These are phyloP conservation scores for Diploptera punctata DNA, from an alignment of 2,888 invertebrate genomes.

Conservation along the genomic window DNA sequence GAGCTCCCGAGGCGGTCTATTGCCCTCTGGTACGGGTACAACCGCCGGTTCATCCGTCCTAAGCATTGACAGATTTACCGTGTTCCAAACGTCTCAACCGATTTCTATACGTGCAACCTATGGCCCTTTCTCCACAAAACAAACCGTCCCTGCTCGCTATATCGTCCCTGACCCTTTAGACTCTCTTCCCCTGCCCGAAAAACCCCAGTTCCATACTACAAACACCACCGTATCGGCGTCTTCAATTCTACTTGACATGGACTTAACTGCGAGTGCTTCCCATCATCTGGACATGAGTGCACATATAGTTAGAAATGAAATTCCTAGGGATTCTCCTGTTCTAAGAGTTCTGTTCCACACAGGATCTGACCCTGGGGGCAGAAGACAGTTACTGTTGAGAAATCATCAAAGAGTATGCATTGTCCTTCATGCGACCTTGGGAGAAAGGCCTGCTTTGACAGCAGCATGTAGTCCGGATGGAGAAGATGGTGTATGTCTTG, in stretches of 20 bases:
- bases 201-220: constrained; percentile 33
- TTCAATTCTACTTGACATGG: constrained; percentile 43
- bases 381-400: constrained; percentile 66
- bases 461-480: constrained; percentile 94
- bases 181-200: constrained; percentile 47
- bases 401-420: constrained; percentile 81
- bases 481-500: constrained; percentile 91
- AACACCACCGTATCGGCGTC: constrained; percentile 33
- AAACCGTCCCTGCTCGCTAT: constrained; percentile 84
- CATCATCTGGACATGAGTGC: constrained; percentile 91
- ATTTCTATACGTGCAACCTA: constrained; percentile 91
- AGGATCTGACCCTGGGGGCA: constrained; percentile 82
- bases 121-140: constrained; percentile 94
- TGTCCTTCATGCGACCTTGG: constrained; percentile 74
- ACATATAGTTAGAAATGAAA: constrained; percentile 86
- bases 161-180: constrained; percentile 79
- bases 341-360: constrained; percentile 92
- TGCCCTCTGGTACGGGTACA: neutral
- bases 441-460: constrained; percentile 66
- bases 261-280: constrained; percentile 51
- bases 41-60: constrained; percentile 74
- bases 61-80: constrained; percentile 87
- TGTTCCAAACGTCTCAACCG: constrained; percentile 89
- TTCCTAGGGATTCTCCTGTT: constrained; percentile 87
- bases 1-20: neutral